Percentiles rank a stretch among this genome's conserved stretches.
Evolutionary conservation across 2,113 vertebrate genomes (phyloP).

Genomic region (Gnathonemus echidnorhynchus): DNA sequence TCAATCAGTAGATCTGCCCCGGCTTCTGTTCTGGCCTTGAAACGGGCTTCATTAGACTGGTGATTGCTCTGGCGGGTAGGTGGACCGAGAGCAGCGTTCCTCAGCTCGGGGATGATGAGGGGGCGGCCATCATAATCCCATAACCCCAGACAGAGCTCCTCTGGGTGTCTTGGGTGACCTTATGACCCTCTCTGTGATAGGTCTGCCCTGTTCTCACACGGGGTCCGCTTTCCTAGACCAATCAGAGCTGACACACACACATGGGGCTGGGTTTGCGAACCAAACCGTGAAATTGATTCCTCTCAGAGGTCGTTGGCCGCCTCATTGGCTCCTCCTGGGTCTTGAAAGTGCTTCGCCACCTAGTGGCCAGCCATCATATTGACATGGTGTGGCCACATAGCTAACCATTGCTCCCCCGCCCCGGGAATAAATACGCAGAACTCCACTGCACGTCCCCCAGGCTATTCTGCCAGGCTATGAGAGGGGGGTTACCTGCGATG

Average conservation of each 20-base stretch:
- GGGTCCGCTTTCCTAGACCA: not conserved
- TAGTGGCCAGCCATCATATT: not conserved
- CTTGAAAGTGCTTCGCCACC: not conserved
- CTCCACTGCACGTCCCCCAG: not conserved
- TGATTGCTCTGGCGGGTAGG: not conserved
- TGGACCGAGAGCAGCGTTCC: not conserved
- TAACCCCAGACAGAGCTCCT: not conserved
- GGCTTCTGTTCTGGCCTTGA: not conserved
- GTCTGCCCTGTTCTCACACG: not conserved
- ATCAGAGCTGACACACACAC: not conserved
- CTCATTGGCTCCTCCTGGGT: not conserved
- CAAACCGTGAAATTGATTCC: not conserved
- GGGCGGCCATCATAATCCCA: not conserved
- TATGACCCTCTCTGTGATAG: not conserved
- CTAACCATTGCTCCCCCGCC: not conserved
- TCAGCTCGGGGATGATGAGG: not conserved
- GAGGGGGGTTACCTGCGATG: not conserved
- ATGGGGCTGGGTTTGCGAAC: not conserved
- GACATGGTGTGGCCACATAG: conserved; percentile 2
- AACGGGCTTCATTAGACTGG: not conserved
- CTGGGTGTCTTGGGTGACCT: not conserved
- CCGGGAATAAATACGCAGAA: not conserved
- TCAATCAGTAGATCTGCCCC: not conserved
- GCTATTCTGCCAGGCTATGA: not conserved
- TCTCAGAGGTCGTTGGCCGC: not conserved